Base-by-base conservation (phyloP, 1,140 invertebrate genomes). In the Nebria ingens region DNA sequence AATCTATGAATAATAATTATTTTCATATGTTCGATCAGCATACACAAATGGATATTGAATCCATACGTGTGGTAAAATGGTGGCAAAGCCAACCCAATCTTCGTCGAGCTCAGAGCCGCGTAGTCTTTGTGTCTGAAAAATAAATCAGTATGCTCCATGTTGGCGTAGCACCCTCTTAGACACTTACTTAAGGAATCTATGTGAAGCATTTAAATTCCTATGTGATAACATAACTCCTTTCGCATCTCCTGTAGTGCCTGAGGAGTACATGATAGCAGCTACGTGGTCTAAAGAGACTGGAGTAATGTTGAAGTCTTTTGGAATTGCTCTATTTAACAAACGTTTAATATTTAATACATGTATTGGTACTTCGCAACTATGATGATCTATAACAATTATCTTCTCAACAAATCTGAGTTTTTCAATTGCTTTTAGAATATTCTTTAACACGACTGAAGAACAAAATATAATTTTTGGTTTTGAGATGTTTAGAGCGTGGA, bases 211-310 rank as follows among this genome's bases (percentile, higher is more conserved):
- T 4, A 84, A 61, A 63, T 78, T 82, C 19, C 58, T 64, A 64
- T 87, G 84, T 1, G 84, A 85, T 34, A 89, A 66, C 75, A 85
- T 81, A 0, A 88, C 87, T 17, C 86, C 87, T 70, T 91, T 91
- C 0, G 88, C 86, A 22, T 82, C 64, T 54, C 87, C 86, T 20
- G 85, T 89, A 4, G 86, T 87, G 15, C 86, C 86, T 1, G 76
- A 77, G 12, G 75, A 77, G 61, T 73, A 77, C 2, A 76, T 56
- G 13, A 79, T 68, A 6, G 72, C 58, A 1, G 70, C 66, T 0
- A 62, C 57, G 53, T 70, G 58, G 53, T 63, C 50, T 1, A 50
- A 4, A 55, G 62, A 51, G 9, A 62, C 61, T 22, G 58, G n/a
- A 11, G 19, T 52, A 9, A 57, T 57, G 17, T n/a, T n/a, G n/a